phyloP scores from a whole-genome alignment of 2,113 vertebrate genomes.

The Motacilla alba region DNA sequence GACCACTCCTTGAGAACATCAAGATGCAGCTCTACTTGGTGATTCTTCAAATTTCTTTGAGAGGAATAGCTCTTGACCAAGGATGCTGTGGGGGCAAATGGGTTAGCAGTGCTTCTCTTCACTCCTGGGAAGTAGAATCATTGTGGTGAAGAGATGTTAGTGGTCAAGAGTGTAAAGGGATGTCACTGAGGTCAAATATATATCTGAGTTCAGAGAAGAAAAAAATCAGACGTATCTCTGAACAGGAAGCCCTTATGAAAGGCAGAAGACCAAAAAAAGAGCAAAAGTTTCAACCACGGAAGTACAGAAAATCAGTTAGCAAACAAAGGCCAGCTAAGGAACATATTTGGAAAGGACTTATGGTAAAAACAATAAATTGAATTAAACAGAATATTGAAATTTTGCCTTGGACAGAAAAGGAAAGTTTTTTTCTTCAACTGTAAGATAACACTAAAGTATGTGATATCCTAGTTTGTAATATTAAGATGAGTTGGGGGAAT shows the following conservation, averaged over 20 bases:
- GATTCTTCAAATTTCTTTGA: neutral
- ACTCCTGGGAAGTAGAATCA: neutral
- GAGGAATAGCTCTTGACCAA: neutral
- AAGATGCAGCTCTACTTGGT: neutral
- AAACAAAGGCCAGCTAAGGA: neutral
- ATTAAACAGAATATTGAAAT: neutral
- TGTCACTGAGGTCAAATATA: neutral
- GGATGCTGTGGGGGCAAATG: neutral
- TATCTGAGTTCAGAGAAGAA: neutral
- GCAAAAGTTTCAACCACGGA: neutral
- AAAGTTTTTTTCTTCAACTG: neutral
- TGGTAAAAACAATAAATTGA: neutral
- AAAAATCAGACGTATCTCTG: neutral
- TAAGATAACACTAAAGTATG: neutral
- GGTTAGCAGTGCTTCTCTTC: neutral
- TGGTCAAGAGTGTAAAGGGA: neutral
- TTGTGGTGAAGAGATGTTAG: neutral
- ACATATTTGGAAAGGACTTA: neutral
- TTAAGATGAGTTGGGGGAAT: neutral
- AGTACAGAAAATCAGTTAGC: neutral
- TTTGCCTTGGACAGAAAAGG: neutral
- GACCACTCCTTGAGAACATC: neutral
- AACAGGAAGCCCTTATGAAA: neutral
- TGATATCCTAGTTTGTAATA: neutral
- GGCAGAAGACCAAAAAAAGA: neutral